phyloP scores from a whole-genome alignment of 2,888 invertebrate genomes.

The Oegoconia quadripuncta region DNA sequence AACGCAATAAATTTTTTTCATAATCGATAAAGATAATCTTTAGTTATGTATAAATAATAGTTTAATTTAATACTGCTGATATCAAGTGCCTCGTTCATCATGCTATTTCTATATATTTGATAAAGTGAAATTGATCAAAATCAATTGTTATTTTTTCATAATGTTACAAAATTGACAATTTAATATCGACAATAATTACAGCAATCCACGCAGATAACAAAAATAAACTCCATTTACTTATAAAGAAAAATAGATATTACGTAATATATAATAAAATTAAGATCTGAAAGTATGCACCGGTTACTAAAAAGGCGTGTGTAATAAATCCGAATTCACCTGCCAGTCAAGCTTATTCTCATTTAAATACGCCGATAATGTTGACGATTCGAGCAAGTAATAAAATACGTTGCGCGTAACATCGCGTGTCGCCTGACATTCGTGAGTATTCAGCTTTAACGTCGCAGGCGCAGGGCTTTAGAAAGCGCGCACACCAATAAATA shows the following conservation, averaged over 20 bases:
- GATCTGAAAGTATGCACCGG: too few relatives aligned
- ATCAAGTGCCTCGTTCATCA: too few relatives aligned
- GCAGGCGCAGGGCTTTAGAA: constrained; percentile 51
- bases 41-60: constrained; percentile 32
- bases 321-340: constrained; percentile 47
- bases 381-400: constrained; percentile 41
- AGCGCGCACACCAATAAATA: constrained; percentile 72
- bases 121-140: too few relatives aligned
- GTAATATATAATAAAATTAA: too few relatives aligned
- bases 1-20: constrained; percentile 61
- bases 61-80: constrained; percentile 39
- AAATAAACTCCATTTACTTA: too few relatives aligned
- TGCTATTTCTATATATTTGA: too few relatives aligned
- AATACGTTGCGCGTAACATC: constrained; percentile 39
- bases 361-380: constrained; percentile 32
- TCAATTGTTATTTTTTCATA: too few relatives aligned
- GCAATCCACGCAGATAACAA: too few relatives aligned
- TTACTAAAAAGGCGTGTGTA: constrained; percentile 29
- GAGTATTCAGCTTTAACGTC: constrained; percentile 43
- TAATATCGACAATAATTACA: too few relatives aligned
- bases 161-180: too few relatives aligned
- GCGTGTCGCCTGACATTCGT: constrained; percentile 61
- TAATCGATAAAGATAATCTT: constrained; percentile 48
- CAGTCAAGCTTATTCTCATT: constrained; percentile 36
- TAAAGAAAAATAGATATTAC: too few relatives aligned